Percentiles rank a stretch among this genome's conserved stretches.
phyloP scores from a whole-genome alignment of 2,113 vertebrate genomes.

The Hemibagrus wyckioides region DNA sequence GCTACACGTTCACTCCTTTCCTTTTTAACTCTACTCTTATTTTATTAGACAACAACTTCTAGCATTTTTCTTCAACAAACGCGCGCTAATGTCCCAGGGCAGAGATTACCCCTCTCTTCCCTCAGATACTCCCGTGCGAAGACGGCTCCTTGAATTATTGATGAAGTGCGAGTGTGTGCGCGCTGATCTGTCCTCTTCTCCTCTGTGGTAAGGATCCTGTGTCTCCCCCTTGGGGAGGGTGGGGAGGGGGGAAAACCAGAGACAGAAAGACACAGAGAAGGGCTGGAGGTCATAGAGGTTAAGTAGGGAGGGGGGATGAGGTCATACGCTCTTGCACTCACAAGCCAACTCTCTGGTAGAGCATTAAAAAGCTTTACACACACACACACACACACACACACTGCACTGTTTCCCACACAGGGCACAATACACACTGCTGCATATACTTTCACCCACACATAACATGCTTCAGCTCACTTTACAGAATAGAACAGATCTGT shows the following conservation, averaged over 20 bases:
- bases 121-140: conserved; percentile 60
- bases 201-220: conserved; percentile 77
- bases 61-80: conserved; percentile 50
- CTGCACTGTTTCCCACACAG: conserved; percentile 2
- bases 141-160: conserved; percentile 74
- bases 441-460: conserved; percentile 9
- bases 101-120: conserved; percentile 71
- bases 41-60: conserved; percentile 36
- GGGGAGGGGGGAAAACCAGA: conserved; percentile 57
- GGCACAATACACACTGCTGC: background rate
- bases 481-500: background rate
- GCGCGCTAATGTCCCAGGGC: conserved; percentile 70
- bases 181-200: conserved; percentile 36
- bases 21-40: conserved; percentile 41
- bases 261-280: conserved; percentile 37
- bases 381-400: conserved; percentile 19
- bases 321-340: conserved; percentile 56
- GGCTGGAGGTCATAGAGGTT: conserved; percentile 74
- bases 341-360: conserved; percentile 6
- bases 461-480: background rate
- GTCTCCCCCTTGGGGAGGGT: conserved; percentile 58
- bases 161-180: conserved; percentile 59
- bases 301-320: conserved; percentile 70
- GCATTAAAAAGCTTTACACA: background rate
- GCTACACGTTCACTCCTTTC: conserved; percentile 54